Conservation (phyloP, 2,113 vertebrate species). For the Hippocampus guttulatus region DNA sequence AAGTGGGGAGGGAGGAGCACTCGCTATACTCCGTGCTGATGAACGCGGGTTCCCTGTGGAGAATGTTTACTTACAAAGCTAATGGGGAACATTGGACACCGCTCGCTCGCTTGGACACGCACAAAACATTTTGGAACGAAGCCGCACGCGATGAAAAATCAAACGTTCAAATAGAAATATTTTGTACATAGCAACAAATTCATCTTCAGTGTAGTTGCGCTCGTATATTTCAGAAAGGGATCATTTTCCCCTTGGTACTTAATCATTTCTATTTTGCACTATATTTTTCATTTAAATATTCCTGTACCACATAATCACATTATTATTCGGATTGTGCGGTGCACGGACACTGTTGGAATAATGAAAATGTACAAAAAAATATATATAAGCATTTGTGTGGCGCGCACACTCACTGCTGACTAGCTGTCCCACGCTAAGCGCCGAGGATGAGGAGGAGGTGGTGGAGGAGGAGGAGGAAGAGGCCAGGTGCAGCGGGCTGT, state of each 20-base stretch:
- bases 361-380: no score
- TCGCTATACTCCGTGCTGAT: slow-evolving; percentile 48
- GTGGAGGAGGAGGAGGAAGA: slow-evolving; percentile 87
- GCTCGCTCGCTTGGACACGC: neutral
- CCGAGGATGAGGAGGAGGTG: slow-evolving; percentile 92
- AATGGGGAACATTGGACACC: slow-evolving; percentile 15
- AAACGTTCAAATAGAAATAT: no score
- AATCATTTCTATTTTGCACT: neutral
- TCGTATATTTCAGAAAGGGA: no score
- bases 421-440: slow-evolving; percentile 98
- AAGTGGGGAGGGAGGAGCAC: slow-evolving; percentile 35
- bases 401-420: slow-evolving; percentile 94
- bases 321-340: no score
- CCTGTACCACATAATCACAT: no score
- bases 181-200: no score
- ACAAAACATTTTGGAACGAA: no score
- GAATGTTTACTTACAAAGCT: slow-evolving; percentile 41
- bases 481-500: slow-evolving; percentile 88
- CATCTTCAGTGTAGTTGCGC: no score
- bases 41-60: slow-evolving; percentile 54
- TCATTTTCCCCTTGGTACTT: no score
- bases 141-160: no score
- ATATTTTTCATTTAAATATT: neutral
- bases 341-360: no score
- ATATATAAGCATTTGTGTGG: slow-evolving; percentile 1